These are phyloP conservation scores for Beaufortia kweichowensis DNA, from an alignment of 2,113 vertebrate species.

Conservation along the genomic window DNA sequence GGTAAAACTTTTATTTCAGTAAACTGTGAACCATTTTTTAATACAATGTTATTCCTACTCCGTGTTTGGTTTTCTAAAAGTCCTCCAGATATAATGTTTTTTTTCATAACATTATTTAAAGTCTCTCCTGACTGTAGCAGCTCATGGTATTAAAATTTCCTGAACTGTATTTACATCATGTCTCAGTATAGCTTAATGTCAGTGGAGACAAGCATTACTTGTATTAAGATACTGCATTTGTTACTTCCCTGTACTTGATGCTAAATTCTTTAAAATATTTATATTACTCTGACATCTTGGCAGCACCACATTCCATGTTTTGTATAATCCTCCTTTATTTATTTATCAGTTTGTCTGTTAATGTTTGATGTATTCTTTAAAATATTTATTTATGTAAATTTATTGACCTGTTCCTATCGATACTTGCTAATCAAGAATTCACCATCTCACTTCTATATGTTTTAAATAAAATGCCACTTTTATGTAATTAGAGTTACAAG, in stretches of 20 bases:
- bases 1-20: too few relatives aligned
- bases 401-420: background rate
- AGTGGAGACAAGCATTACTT: too few relatives aligned
- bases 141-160: too few relatives aligned
- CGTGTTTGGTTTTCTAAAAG: too few relatives aligned
- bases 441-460: background rate
- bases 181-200: background rate
- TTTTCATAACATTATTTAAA: too few relatives aligned
- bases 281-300: background rate
- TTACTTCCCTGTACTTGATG: background rate
- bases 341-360: too few relatives aligned
- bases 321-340: background rate
- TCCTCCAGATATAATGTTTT: too few relatives aligned
- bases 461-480: background rate
- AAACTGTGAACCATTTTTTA: too few relatives aligned
- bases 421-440: background rate
- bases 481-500: background rate
- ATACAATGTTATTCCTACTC: too few relatives aligned
- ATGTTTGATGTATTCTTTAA: too few relatives aligned
- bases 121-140: too few relatives aligned
- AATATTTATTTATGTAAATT: too few relatives aligned
- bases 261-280: background rate
- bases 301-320: background rate
- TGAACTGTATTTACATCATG: background rate
- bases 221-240: background rate